Evolutionary conservation across 2,113 vertebrate species (phyloP), one percentile per base, ranked within the genome.

Genomic region (Eidolon helvum): DNA sequence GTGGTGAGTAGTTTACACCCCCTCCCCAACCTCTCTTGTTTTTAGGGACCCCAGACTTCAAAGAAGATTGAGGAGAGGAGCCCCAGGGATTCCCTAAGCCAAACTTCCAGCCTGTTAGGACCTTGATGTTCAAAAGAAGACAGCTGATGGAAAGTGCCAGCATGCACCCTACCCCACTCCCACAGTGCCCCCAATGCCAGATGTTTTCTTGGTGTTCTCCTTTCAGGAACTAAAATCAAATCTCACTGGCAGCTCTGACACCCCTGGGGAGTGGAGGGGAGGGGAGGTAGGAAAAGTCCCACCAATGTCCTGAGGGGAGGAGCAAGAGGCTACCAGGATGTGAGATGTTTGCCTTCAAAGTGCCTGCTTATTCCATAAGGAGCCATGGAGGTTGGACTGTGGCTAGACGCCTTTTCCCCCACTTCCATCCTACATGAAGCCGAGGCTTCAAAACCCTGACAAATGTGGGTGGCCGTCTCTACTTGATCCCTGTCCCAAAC

Each of bases 1-100:
- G 94, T 94, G 97, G 98, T 98, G 97, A 98, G 98, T 98, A 98
- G 92, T 91, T 84, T 78, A 96, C 83, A 89, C 78, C 55, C 80
- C 82, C 69, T 96, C 45, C 93, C 93, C 90, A 91, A 84, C 28
- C 74, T 94, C 65, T 72, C 26, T 97, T 96, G 15, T 83, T 50
- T 92, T 86, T 91, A 92, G 91, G 7, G 55, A 88, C 61, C 85
- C 78, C 63, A 83, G 55, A 88, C 66, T 95, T 84, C 50, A 59
- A 74, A 75, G 40, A 38, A 18, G 45, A 83, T 66, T 71, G 90
- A 91, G 85, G 28, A 84, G 63, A 86, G 57, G n/a, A 95, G 2
- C 45, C 55, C 61, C 50, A 71, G 75, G 48, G 87, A 68, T 91
- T 87, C 43, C 22, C 83, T 77, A 88, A 22, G 68, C 72, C 66